These are phyloP conservation scores for Acanthopagrus latus DNA, from an alignment of 2,797 vertebrate genomes.

Conservation along the genomic window DNA sequence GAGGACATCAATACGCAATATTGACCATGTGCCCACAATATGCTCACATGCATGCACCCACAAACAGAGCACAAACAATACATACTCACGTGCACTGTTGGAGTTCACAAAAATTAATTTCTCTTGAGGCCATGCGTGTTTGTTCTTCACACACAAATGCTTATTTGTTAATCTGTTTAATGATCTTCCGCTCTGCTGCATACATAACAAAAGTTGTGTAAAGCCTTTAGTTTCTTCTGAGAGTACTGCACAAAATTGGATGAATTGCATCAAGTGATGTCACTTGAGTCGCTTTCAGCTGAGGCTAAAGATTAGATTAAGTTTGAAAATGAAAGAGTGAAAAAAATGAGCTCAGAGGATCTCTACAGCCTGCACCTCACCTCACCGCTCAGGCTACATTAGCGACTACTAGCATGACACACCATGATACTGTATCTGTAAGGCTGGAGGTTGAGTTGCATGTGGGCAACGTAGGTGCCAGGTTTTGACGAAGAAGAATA, in stretches of 20 bases:
- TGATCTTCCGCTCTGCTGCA: no score
- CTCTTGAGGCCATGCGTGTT: background rate
- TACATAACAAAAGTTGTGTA: background rate
- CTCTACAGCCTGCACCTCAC: background rate
- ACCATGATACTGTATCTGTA: no score
- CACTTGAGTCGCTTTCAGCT: no score
- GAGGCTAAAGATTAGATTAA: background rate
- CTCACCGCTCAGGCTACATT: background rate
- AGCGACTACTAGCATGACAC: background rate
- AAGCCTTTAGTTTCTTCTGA: background rate
- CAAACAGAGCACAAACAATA: background rate
- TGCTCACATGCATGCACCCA: slow-evolving; percentile 3
- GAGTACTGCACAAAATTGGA: no score
- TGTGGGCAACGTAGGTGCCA: no score
- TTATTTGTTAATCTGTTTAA: background rate
- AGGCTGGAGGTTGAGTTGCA: no score
- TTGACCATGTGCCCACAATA: slow-evolving; percentile 10
- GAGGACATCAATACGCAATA: background rate
- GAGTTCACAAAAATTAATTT: slow-evolving; percentile 2
- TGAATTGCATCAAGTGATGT: no score
- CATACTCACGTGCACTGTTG: background rate
- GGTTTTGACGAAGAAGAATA: no score
- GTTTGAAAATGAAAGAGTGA: background rate
- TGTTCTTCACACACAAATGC: background rate
- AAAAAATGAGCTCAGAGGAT: background rate